Evolutionary conservation across 1,140 invertebrate species (phyloP), one percentile per base, ranked within the genome.

Genomic region (Ostrea edulis): DNA sequence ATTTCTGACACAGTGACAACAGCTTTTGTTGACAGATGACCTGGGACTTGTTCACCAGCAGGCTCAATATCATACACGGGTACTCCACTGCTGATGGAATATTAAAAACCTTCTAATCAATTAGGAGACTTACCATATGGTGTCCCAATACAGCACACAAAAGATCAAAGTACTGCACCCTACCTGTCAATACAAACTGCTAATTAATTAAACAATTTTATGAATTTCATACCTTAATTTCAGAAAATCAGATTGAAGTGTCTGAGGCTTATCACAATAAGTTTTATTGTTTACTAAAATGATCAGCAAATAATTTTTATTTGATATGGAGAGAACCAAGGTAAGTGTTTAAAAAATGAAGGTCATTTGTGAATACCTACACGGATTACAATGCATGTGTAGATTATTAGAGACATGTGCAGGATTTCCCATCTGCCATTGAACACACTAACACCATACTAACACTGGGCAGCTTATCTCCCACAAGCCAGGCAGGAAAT

Each of bases 61-160:
- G 14, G 17, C 55, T 62, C 17, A 62, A 20, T 17, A n/a, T 62
- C 14, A 20, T 62, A 77, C 29, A 35, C 22, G 8, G 68, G 12
- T 25, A 77, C 29, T 35, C 9, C 12, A 29, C 9, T 77, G 68
- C 68, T 77, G 22, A 77, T 25, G 29, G 29, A 77, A 77, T 35
- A 77, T 77, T 77, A 77, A 77, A 29, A 77, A 25, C 68, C 68
- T 35, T 77, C 68, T 14, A 77, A 29, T 77, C 68, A 77, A 77
- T 77, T 77, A 77, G 68, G 55, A 62, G n/a, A 77, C 29, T 29
- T 77, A 77, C 68, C 68, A 77, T 77, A 77, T 77, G 68, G 22
- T 77, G 68, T 35, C 25, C 7, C 68, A 29, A 77, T 77, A 29
- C 68, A 29, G 9, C 9, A 35, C 22, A 12, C 22, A 25, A n/a